Evolutionary conservation across 2,113 vertebrate species (phyloP).

Genomic region (Agelaius tricolor): DNA sequence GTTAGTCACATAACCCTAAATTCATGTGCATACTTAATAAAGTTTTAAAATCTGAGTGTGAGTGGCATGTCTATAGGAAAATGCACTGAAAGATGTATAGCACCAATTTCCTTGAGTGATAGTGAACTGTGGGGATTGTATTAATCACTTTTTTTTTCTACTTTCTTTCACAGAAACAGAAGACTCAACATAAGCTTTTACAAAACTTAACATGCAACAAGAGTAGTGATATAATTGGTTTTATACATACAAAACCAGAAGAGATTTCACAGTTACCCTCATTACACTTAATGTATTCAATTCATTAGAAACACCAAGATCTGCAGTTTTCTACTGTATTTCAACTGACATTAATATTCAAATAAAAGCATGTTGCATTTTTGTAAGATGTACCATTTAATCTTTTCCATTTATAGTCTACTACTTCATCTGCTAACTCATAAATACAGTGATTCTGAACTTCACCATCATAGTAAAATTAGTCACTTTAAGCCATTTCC

Average conservation of each 20-base stretch:
- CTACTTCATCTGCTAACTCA: neutral
- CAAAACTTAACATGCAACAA: neutral
- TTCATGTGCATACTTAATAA: neutral
- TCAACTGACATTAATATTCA: neutral
- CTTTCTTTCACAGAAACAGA: neutral
- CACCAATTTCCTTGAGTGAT: neutral
- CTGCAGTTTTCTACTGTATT: neutral
- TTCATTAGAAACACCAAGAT: neutral
- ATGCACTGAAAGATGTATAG: neutral
- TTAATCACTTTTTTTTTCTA: neutral
- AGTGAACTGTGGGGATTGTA: neutral
- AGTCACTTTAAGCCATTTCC: neutral
- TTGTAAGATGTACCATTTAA: neutral
- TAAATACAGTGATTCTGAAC: neutral
- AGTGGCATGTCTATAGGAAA: neutral
- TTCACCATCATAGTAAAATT: neutral
- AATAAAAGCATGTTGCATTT: neutral
- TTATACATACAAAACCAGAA: neutral
- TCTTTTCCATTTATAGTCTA: neutral
- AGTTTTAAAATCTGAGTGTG: neutral
- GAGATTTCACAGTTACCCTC: neutral
- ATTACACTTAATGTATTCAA: neutral
- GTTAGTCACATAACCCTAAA: neutral
- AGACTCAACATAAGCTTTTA: neutral
- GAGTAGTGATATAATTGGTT: neutral